A percentile compares a stretch with the other conserved stretches of the same genome.
Evolutionary conservation across 1,140 invertebrate species (phyloP).

Genomic region (Pollicipes pollicipes): DNA sequence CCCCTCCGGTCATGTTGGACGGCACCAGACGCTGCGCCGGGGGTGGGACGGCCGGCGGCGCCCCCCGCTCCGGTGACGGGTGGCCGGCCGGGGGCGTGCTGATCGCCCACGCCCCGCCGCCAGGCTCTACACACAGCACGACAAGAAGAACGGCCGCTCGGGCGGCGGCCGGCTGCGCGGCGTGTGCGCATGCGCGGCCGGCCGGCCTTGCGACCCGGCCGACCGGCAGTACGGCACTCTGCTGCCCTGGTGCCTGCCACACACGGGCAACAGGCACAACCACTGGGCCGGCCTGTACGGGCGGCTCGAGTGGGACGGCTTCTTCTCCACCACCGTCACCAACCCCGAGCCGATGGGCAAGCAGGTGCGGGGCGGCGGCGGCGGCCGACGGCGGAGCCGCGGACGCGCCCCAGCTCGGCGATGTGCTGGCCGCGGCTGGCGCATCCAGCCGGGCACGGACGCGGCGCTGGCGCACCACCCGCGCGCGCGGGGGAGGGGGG

Average conservation of each 20-base stretch:
- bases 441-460: no score
- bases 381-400: no score
- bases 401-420: no score
- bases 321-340: conserved; percentile 60
- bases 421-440: no score
- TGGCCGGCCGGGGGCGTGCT: no score
- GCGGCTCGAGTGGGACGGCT: conserved; percentile 63
- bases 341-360: conserved; percentile 83
- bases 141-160: conserved; percentile 45
- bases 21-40: no score
- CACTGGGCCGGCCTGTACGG: conserved; percentile 63
- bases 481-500: no score
- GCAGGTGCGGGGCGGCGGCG: conserved; percentile 38
- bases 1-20: no score
- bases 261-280: conserved; percentile 69
- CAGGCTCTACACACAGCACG: conserved; percentile 45
- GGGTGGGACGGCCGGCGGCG: no score
- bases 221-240: conserved; percentile 68
- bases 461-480: no score
- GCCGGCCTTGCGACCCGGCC: conserved; percentile 42
- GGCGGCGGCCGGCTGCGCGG: conserved; percentile 42
- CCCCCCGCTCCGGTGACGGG: no score
- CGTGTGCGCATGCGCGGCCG: conserved; percentile 55
- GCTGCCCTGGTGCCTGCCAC: conserved; percentile 78
- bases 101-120: no score